Evolutionary conservation across 2,113 vertebrate genomes (phyloP).

Genomic region (Maccullochella peelii): DNA sequence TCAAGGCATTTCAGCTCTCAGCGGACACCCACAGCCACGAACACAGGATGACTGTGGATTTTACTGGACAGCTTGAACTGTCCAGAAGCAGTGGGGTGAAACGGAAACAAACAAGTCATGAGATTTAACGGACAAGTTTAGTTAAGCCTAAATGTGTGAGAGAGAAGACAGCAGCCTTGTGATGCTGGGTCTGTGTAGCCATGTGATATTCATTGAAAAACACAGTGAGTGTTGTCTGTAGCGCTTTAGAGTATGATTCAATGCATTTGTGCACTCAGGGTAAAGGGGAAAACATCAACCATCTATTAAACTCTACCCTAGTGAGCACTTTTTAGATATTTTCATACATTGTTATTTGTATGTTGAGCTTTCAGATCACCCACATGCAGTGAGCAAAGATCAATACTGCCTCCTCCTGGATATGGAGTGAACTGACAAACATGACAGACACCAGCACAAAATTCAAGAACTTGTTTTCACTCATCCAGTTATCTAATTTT

Average conservation of each 20-base stretch:
- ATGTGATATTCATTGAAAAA: constrained; percentile 53
- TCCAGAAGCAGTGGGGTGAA: neutral
- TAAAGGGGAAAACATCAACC: neutral
- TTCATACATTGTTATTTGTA: neutral
- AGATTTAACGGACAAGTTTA: constrained; percentile 8
- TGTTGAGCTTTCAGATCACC: neutral
- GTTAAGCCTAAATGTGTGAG: neutral
- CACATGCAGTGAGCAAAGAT: constrained; percentile 1
- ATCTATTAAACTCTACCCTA: neutral
- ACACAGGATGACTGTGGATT: neutral
- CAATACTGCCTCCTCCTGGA: constrained; percentile 66
- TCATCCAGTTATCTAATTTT: neutral
- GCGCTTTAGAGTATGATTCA: neutral
- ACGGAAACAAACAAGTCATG: constrained; percentile 31
- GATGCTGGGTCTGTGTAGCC: constrained; percentile 23
- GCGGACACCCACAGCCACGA: neutral
- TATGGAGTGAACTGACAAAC: constrained; percentile 2
- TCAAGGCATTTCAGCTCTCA: neutral
- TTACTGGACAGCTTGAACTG: neutral
- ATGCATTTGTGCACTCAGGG: neutral
- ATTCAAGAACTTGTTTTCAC: neutral
- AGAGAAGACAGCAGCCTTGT: constrained; percentile 35
- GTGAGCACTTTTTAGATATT: neutral
- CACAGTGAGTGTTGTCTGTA: constrained; percentile 13
- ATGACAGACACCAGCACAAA: neutral